Evolutionary conservation across 2,113 vertebrate species (phyloP).

Genomic region (Catharus bicknelli): DNA sequence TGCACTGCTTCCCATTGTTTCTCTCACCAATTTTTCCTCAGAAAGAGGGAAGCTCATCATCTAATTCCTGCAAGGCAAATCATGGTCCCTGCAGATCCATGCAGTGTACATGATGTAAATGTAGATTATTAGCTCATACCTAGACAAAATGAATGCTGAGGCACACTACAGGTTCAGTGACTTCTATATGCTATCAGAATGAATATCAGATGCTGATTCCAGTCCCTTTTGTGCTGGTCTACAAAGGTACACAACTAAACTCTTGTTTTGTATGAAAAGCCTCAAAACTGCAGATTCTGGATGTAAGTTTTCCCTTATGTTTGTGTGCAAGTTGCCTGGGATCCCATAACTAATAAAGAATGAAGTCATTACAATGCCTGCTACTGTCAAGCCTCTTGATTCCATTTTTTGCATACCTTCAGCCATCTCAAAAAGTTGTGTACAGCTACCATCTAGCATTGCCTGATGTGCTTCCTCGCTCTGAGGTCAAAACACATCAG

Average conservation of each 20-base stretch:
- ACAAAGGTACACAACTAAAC: not conserved
- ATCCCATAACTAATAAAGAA: not conserved
- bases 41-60: not conserved
- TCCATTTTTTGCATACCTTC: not conserved
- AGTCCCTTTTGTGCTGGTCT: not conserved
- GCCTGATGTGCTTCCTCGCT: not conserved
- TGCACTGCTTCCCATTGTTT: not conserved
- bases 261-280: not conserved
- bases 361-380: not conserved
- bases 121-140: not conserved
- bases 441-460: accelerated
- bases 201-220: not conserved
- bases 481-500: not conserved
- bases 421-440: not conserved
- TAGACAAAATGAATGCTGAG: not conserved
- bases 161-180: not conserved
- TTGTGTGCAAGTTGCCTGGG: not conserved
- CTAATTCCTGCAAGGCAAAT: not conserved
- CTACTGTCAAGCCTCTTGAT: not conserved
- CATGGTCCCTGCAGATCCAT: not conserved
- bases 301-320: not conserved
- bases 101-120: not conserved
- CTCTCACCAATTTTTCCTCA: not conserved
- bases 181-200: not conserved
- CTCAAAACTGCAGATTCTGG: not conserved